Base-by-base conservation (phyloP, 2,888 invertebrate species). In the Cephus runcator region DNA sequence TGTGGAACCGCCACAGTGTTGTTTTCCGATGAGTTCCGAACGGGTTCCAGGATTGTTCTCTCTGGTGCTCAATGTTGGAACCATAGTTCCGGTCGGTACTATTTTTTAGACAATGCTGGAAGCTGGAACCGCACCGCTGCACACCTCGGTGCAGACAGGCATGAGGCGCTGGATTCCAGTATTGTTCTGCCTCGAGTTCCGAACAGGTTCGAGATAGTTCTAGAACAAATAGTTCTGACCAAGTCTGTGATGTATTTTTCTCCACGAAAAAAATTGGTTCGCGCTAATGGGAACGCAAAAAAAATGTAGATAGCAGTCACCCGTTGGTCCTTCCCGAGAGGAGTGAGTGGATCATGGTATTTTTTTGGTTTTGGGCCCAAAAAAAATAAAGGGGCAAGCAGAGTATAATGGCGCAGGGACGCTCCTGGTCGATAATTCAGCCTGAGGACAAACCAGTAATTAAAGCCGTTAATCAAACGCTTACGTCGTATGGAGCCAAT, bases 401-500 rank as follows among this genome's bases (percentile, higher is more conserved):
- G 2, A 56, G 9, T 23, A 56, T 23, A 56, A 56, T 56, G 56
- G 56, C 56, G 56, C 23, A 56, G 56, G 56, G 56, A 56, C 23
- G 23, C 56, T 56, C 23, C 6, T 56, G 9, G 56, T 56, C 30
- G 74, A 35, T 30, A 6, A 35, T 77, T 40, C 79, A 80, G 76
- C 78, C 79, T 79, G 78, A 81, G 79, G 83, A 84, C 85, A 87
- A 86, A 83, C 85, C 85, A 83, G 81, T 85, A 87, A 88, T 88
- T 87, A 87, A 82, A 84, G 81, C 80, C 83, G 79, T 82, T 85
- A 82, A 82, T 84, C 82, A 80, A 73, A 80, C 81, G 79, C 81
- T 81, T 34, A 33, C 33, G 31, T 34, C 73, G 15, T 35, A 77
- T 56, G 15, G 56, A 56, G 56, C 9, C 78, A 75, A 81, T 83